These are phyloP conservation scores for Acleris holmiana DNA, from an alignment of 2,888 invertebrate species.

Conservation along the genomic window DNA sequence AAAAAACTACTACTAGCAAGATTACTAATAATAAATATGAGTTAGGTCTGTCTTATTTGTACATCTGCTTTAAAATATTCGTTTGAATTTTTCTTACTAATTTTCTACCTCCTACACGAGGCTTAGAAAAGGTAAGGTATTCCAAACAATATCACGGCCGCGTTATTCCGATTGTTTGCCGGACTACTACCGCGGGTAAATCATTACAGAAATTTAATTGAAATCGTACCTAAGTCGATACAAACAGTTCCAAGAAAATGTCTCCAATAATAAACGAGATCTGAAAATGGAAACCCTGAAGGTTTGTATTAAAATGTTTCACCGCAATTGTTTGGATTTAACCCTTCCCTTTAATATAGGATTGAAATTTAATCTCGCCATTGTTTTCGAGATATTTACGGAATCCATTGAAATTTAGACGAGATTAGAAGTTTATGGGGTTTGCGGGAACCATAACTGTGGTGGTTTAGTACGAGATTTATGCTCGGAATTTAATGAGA, in stretches of 20 bases:
- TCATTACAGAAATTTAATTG: constrained; percentile 24
- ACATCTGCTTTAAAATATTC: no score
- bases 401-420: constrained; percentile 27
- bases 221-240: constrained; percentile 19
- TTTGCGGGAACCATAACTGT: constrained; percentile 14
- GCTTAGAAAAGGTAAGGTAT: neutral
- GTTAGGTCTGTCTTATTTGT: no score
- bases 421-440: constrained; percentile 30
- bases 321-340: constrained; percentile 36
- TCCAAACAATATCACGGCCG: neutral
- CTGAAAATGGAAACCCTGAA: constrained; percentile 26
- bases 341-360: constrained; percentile 35
- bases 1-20: no score
- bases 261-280: constrained; percentile 25
- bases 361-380: constrained; percentile 34
- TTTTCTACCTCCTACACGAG: no score
- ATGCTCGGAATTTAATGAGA: constrained; percentile 4
- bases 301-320: constrained; percentile 36
- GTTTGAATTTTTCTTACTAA: no score
- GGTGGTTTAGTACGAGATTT: constrained; percentile 10
- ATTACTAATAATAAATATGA: no score
- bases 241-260: constrained; percentile 26
- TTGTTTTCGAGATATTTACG: constrained; percentile 37
- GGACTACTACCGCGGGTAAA: neutral
- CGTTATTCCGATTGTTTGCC: neutral